Conservation (phyloP, 1,140 invertebrate species). For the Drosophila nikananu region DNA sequence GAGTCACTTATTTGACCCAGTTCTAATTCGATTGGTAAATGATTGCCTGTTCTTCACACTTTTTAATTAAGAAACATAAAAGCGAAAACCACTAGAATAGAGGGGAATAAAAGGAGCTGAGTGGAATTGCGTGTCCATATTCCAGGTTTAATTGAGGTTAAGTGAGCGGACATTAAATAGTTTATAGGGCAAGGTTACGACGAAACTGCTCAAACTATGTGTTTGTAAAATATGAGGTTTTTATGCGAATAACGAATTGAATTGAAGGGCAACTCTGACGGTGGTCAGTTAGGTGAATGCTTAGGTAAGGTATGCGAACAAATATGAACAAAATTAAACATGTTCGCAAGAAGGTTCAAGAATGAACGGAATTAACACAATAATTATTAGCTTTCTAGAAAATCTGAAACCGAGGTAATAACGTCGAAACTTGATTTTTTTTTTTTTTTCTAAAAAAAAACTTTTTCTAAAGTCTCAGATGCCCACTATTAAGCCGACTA, state of each 20-base stretch:
- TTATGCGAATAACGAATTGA: conserved; percentile 35
- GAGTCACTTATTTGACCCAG: conserved; percentile 47
- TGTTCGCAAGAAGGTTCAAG: neutral
- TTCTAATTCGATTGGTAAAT: conserved; percentile 46
- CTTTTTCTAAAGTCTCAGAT: no score
- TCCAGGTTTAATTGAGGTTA: conserved; percentile 67
- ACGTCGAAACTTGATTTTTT: no score
- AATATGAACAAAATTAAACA: conserved; percentile 15
- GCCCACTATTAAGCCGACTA: no score
- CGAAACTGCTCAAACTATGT: conserved; percentile 37
- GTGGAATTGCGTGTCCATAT: conserved; percentile 53
- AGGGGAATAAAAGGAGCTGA: neutral
- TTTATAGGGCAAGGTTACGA: conserved; percentile 68
- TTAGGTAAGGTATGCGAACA: no score
- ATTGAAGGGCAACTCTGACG: conserved; percentile 40
- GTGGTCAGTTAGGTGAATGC: neutral
- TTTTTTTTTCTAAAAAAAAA: no score
- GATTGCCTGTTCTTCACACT: conserved; percentile 42
- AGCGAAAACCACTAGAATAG: conserved; percentile 13
- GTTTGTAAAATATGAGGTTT: conserved; percentile 46
- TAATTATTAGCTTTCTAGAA: no score
- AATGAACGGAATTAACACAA: no score
- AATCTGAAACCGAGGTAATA: no score
- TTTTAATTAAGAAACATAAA: conserved; percentile 63
- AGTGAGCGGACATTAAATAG: conserved; percentile 62